phyloP scores from a whole-genome alignment of 2,888 invertebrate genomes.

The Hymenopus coronatus region DNA sequence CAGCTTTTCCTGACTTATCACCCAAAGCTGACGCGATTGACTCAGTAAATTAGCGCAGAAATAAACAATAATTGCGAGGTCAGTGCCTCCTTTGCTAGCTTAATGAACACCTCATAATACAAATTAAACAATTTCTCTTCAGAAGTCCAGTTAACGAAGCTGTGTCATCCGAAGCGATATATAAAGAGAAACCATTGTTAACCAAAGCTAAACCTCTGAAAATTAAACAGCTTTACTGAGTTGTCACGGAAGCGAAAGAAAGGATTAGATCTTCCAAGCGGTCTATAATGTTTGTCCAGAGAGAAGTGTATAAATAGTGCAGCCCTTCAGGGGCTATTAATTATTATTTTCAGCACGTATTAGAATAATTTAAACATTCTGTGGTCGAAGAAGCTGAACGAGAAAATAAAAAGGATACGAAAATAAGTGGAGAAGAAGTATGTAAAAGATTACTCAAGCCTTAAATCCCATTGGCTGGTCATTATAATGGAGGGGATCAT shows the following conservation, averaged over 20 bases:
- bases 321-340: not conserved
- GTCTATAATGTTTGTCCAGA: not conserved
- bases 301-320: not conserved
- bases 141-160: no score
- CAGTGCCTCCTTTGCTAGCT: no score
- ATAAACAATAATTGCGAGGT: no score
- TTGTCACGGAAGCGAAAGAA: not conserved
- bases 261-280: not conserved
- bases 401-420: not conserved
- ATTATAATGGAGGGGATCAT: not conserved
- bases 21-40: no score
- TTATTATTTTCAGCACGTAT: not conserved
- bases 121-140: no score
- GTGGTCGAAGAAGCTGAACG: not conserved
- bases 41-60: no score
- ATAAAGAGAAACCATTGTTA: no score
- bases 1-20: no score
- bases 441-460: not conserved
- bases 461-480: not conserved
- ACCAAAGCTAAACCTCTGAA: not conserved
- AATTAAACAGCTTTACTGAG: not conserved
- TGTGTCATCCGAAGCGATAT: no score
- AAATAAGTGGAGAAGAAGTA: not conserved
- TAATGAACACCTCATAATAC: no score
- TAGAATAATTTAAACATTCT: not conserved